Conservation (phyloP, 2,113 vertebrate genomes). For the Gopherus evgoodei region DNA sequence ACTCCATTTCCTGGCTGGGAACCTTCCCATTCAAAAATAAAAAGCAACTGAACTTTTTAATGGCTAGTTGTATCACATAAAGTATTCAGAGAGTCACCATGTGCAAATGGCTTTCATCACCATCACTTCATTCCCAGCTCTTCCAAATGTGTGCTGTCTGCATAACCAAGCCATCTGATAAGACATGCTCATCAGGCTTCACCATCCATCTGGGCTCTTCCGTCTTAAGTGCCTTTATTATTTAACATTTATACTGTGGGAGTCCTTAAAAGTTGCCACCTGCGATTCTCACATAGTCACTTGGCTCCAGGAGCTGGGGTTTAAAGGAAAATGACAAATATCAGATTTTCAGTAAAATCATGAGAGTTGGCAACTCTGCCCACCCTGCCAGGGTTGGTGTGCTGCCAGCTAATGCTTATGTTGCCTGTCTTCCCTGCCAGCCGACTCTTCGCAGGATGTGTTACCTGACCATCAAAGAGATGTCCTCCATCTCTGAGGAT, state of each 20-base stretch:
- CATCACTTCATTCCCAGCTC: background rate
- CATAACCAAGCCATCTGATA: background rate
- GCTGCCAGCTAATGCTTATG: background rate
- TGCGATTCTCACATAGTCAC: background rate
- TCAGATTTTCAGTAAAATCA: background rate
- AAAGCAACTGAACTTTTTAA: background rate
- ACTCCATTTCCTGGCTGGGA: background rate
- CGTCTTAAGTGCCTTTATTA: background rate
- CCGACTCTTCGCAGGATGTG: conserved; percentile 96
- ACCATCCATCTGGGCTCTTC: background rate
- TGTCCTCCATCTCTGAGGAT: conserved; percentile 97
- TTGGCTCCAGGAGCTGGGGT: background rate
- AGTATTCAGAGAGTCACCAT: background rate
- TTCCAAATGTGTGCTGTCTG: background rate
- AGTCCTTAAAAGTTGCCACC: background rate
- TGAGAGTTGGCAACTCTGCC: background rate
- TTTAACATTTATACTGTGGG: background rate
- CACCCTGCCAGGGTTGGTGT: background rate
- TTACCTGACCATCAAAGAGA: conserved; percentile 98
- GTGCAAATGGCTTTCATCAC: background rate
- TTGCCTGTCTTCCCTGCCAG: conserved; percentile 55
- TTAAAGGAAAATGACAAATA: background rate
- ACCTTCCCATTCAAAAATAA: background rate
- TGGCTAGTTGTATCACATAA: background rate
- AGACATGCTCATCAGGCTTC: background rate